phyloP scores from a whole-genome alignment of 1,140 invertebrate species.

The Hylaeus anthracinus region DNA sequence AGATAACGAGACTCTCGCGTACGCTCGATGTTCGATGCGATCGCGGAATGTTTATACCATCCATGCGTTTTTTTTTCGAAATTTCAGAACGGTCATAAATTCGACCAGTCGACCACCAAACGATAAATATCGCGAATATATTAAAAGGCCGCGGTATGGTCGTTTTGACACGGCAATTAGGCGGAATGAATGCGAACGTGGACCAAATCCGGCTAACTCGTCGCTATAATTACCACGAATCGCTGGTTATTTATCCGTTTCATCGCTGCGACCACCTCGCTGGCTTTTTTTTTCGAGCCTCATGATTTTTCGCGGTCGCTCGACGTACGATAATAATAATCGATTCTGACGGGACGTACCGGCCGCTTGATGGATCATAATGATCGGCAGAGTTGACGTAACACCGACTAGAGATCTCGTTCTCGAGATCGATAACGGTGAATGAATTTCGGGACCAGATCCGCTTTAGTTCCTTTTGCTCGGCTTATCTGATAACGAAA shows the following conservation, averaged over 20 bases:
- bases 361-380: conserved; percentile 42
- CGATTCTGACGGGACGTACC: conserved; percentile 32
- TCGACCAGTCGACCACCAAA: background rate
- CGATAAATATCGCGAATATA: background rate
- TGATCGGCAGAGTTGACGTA: conserved; percentile 36
- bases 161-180: conserved; percentile 15
- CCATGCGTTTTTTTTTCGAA: no score
- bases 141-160: background rate
- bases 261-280: background rate
- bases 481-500: conserved; percentile 23
- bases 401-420: conserved; percentile 27
- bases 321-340: conserved; percentile 35
- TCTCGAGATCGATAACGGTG: conserved; percentile 16
- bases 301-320: background rate
- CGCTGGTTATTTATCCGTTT: conserved; percentile 8
- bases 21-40: no score
- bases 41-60: no score
- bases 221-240: background rate
- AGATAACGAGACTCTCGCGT: no score
- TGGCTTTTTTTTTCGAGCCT: no score
- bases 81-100: no score
- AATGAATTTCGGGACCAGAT: conserved; percentile 26
- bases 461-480: conserved; percentile 13
- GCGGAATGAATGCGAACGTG: background rate
- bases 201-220: no score